Conservation (phyloP, 2,888 invertebrate species). For the Andrena fulva region DNA sequence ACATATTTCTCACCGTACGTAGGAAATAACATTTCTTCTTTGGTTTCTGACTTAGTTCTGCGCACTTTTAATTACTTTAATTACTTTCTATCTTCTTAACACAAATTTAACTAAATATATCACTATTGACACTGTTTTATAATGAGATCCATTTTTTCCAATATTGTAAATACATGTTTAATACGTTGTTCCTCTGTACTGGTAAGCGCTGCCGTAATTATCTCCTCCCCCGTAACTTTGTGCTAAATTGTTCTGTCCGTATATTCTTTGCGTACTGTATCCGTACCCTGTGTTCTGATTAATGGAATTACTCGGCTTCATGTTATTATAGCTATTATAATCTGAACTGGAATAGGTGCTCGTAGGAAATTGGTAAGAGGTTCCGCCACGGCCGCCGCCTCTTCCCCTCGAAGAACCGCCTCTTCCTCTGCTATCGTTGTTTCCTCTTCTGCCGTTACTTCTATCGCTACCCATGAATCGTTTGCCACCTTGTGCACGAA, state of each 20-base stretch:
- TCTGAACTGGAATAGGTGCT: constrained; percentile 73
- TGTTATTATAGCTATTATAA: constrained; percentile 73
- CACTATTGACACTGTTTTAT: constrained; percentile 44
- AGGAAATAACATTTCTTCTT: constrained; percentile 40
- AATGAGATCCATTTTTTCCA: constrained; percentile 24
- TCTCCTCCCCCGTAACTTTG: constrained; percentile 75
- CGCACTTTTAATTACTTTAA: constrained; percentile 29
- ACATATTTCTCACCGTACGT: constrained; percentile 22
- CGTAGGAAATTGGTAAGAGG: constrained; percentile 73
- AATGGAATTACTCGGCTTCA: constrained; percentile 67
- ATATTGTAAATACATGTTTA: constrained; percentile 55
- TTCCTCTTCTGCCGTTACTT: constrained; percentile 68
- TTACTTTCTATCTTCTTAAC: constrained; percentile 42
- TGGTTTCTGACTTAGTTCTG: constrained; percentile 24
- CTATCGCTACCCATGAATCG: constrained; percentile 72
- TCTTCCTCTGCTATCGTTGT: constrained; percentile 68
- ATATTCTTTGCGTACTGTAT: constrained; percentile 75
- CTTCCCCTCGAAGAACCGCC: constrained; percentile 68
- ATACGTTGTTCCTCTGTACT: constrained; percentile 76
- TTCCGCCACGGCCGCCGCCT: constrained; percentile 67
- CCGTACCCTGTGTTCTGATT: constrained; percentile 74
- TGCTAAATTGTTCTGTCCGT: constrained; percentile 68
- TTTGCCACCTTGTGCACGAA: constrained; percentile 68
- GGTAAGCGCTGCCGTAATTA: constrained; percentile 75
- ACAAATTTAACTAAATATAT: constrained; percentile 56